Conservation (phyloP, 2,888 invertebrate genomes). For the Melanotus villosus region DNA sequence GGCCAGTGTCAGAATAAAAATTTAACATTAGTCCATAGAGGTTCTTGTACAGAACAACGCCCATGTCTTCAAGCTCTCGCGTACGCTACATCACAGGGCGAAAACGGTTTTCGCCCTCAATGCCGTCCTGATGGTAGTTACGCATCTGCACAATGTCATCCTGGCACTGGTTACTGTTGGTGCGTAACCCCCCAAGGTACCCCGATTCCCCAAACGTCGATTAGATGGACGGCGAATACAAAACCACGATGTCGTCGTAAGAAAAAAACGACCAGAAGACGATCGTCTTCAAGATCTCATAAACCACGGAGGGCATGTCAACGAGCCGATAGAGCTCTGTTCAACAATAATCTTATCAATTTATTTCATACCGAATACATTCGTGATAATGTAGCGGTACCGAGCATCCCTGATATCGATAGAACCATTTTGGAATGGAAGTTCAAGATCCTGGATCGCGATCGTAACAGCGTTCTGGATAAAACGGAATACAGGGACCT, state of each 20-base stretch:
- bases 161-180: slow-evolving; percentile 86
- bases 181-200: slow-evolving; percentile 87
- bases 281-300: slow-evolving; percentile 69
- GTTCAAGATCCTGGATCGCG: slow-evolving; percentile 86
- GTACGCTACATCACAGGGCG: slow-evolving; percentile 50
- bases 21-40: slow-evolving; percentile 80
- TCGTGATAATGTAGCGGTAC: slow-evolving; percentile 64
- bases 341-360: slow-evolving; percentile 88
- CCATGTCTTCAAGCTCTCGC: slow-evolving; percentile 58
- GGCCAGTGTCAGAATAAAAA: slow-evolving; percentile 84
- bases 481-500: slow-evolving; percentile 87
- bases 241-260: slow-evolving; percentile 78
- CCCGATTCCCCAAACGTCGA: slow-evolving; percentile 86
- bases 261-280: slow-evolving; percentile 67
- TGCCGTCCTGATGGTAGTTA: slow-evolving; percentile 89
- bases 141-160: slow-evolving; percentile 88
- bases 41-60: slow-evolving; percentile 79
- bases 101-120: slow-evolving; percentile 75
- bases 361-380: slow-evolving; percentile 87
- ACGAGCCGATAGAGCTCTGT: slow-evolving; percentile 81
- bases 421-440: slow-evolving; percentile 88
- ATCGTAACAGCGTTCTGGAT: slow-evolving; percentile 83
- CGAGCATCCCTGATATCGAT: slow-evolving; percentile 64
- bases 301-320: slow-evolving; percentile 72
- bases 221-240: slow-evolving; percentile 72